phyloP scores from a whole-genome alignment of 2,797 vertebrate genomes.

The Crocidura indochinensis region DNA sequence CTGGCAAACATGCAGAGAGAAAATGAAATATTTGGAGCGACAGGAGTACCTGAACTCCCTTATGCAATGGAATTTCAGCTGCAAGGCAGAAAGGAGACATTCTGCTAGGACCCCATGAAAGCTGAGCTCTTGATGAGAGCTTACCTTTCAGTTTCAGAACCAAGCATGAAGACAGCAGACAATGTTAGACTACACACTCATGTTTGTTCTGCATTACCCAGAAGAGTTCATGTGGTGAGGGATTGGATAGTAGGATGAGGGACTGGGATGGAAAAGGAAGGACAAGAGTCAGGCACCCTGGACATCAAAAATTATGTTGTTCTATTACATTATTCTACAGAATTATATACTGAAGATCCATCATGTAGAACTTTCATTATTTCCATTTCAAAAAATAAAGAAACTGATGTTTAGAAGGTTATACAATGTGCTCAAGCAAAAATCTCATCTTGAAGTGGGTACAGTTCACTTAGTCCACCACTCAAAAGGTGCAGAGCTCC shows the following conservation, averaged over 20 bases:
- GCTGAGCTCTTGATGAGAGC: not conserved
- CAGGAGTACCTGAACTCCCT: not conserved
- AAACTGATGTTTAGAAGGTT: not conserved
- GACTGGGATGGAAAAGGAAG: not conserved
- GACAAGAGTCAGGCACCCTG: too few species aligned
- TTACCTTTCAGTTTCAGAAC: not conserved
- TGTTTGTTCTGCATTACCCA: not conserved
- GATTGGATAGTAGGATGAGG: not conserved
- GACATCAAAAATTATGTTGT: not conserved
- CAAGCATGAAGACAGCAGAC: not conserved
- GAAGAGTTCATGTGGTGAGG: not conserved
- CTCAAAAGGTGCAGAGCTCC: too few species aligned
- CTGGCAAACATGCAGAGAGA: slow-evolving; percentile 79
- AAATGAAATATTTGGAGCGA: slow-evolving; percentile 65
- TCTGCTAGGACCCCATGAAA: not conserved
- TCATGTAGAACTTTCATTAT: not conserved
- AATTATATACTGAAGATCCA: not conserved
- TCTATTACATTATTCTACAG: not conserved
- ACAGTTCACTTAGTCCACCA: not conserved
- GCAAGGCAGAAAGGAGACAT: slow-evolving; percentile 14
- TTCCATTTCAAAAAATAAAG: slow-evolving; percentile 11
- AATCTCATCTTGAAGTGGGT: not conserved
- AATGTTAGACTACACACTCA: not conserved
- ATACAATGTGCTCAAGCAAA: not conserved
- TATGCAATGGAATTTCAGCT: slow-evolving; percentile 3